Percentiles rank a stretch among this genome's conserved stretches.
phyloP scores from a whole-genome alignment of 2,113 vertebrate genomes.

The Cepphus grylle region DNA sequence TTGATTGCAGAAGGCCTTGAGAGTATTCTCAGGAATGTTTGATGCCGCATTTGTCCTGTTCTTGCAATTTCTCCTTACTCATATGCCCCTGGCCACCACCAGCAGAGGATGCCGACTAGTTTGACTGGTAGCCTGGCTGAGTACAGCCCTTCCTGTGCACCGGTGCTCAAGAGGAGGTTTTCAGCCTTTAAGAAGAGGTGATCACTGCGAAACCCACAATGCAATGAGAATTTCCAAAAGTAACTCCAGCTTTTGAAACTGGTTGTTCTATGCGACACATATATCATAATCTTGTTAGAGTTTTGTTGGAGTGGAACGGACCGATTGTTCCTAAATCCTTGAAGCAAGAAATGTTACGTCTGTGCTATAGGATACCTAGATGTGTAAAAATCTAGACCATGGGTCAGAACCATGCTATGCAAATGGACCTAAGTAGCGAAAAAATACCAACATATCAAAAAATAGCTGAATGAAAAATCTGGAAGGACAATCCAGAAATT shows the following conservation, averaged over 20 bases:
- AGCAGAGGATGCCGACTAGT: not conserved
- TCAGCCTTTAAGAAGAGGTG: not conserved
- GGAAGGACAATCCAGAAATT: not conserved
- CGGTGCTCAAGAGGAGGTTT: not conserved
- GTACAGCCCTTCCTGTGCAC: not conserved
- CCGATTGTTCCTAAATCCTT: not conserved
- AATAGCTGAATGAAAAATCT: not conserved
- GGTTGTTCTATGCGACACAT: not conserved
- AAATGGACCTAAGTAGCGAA: not conserved
- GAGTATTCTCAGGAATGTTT: not conserved
- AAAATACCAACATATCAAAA: not conserved
- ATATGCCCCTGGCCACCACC: not conserved
- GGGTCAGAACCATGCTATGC: not conserved
- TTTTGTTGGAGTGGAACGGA: not conserved
- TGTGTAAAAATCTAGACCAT: not conserved
- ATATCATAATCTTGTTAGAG: not conserved
- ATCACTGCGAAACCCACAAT: not conserved
- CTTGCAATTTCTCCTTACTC: not conserved
- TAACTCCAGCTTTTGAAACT: not conserved
- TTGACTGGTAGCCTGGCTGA: not conserved
- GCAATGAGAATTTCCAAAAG: not conserved
- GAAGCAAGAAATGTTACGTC: not conserved
- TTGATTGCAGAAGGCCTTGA: not conserved
- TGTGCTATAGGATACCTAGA: not conserved
- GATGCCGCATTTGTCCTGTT: not conserved